A percentile compares a stretch with the other conserved stretches of the same genome.
phyloP scores from a whole-genome alignment of 2,888 invertebrate species.

The Mesorhabditis spiculigera region DNA sequence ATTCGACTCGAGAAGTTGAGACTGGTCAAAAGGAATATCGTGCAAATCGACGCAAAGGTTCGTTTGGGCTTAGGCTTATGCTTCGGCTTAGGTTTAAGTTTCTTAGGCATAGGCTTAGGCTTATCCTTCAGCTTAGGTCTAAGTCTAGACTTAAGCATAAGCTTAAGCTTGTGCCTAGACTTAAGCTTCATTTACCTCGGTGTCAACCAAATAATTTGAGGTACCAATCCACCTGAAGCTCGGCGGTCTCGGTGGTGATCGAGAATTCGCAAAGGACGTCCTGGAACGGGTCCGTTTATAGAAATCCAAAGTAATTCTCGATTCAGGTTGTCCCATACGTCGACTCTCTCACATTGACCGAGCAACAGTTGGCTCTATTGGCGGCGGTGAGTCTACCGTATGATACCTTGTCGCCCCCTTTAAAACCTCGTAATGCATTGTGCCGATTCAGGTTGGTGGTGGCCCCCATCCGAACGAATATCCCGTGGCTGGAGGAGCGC shows the following conservation, averaged over 20 bases:
- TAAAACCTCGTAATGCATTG: background rate
- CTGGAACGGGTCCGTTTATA: conserved; percentile 55
- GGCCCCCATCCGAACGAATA: conserved; percentile 60
- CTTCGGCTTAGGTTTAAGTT: background rate
- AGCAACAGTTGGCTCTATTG: conserved; percentile 61
- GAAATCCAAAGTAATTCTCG: background rate
- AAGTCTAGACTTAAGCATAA: too few relatives aligned
- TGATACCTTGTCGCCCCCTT: background rate
- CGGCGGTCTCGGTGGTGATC: conserved; percentile 61
- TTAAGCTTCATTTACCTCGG: too few relatives aligned
- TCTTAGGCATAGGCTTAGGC: background rate
- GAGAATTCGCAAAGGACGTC: conserved; percentile 57
- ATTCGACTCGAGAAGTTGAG: conserved; percentile 55
- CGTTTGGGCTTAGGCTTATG: background rate
- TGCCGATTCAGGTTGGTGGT: conserved; percentile 51
- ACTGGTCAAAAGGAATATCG: conserved; percentile 56
- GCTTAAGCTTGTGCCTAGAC: too few relatives aligned
- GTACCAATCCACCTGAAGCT: conserved; percentile 62
- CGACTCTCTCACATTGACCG: conserved; percentile 62
- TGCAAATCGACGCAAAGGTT: conserved; percentile 51
- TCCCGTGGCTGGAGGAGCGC: conserved; percentile 55
- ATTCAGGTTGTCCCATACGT: conserved; percentile 59
- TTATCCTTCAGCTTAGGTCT: background rate
- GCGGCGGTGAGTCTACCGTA: background rate
- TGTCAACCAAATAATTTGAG: too few relatives aligned